phyloP scores from a whole-genome alignment of 2,888 invertebrate species.

The Beris chalybata region DNA sequence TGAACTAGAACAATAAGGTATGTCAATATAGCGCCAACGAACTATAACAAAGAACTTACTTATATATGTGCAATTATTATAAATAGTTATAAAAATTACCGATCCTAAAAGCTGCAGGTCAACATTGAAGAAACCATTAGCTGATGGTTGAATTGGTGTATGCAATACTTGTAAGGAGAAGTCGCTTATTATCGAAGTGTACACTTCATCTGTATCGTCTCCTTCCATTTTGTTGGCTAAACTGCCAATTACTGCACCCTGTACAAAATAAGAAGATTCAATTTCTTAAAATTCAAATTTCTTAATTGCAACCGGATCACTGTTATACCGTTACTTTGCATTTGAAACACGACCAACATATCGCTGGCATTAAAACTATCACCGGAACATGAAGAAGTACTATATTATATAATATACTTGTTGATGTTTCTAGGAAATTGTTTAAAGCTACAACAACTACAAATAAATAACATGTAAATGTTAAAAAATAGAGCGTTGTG shows the following conservation, averaged over 20 bases:
- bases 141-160: background rate
- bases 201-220: background rate
- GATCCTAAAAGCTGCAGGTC: slow-evolving; percentile 2
- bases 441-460: slow-evolving; percentile 45
- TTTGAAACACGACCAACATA: slow-evolving; percentile 44
- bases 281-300: no score
- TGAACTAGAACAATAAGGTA: background rate
- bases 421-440: slow-evolving; percentile 3
- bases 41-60: background rate
- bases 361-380: slow-evolving; percentile 41
- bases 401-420: slow-evolving; percentile 36
- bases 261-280: background rate
- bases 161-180: slow-evolving; percentile 2
- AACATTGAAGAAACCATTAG: slow-evolving; percentile 4
- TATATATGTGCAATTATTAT: background rate
- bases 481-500: slow-evolving; percentile 47
- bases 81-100: background rate
- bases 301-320: no score
- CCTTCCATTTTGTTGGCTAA: background rate
- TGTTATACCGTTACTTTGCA: slow-evolving; percentile 33
- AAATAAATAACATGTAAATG: slow-evolving; percentile 50
- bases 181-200: background rate
- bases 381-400: slow-evolving; percentile 40
- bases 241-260: background rate
- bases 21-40: background rate